Base-by-base conservation (phyloP, 2,797 vertebrate genomes). In the Syndactyla subalaris region DNA sequence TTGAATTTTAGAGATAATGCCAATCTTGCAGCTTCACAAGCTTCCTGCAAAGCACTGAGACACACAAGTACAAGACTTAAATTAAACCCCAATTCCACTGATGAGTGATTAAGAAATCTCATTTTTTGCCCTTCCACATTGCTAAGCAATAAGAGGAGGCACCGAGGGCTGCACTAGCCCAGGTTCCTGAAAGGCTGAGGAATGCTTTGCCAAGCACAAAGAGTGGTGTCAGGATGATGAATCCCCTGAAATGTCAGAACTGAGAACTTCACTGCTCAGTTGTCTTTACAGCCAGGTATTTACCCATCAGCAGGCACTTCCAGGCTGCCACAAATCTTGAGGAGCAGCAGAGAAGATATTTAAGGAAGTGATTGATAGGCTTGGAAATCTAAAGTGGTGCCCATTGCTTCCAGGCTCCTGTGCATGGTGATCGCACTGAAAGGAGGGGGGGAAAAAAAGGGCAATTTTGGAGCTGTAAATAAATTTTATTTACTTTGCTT, bases 311-410 rank as follows among this genome's bases (percentile, higher is more conserved):
- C 21, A 71, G 70, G 15, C n/a, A 62, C 54, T 54, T 79, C n/a
- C 4, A 85, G 73, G 23, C 23, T 79, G 39, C 24, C 36, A 38
- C 27, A 81, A 43, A 89, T 51, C 66, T 34, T 36, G n/a, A 55
- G 48, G 2, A 78, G 39, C 39, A 85, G 30, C 55, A 58, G 29
- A 78, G 55, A 34, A 46, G 43, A 11, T 48, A 41, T 41, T 76
- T 58, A 62, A 70, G n/a, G 15, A 34, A 29, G 12, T 29, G 30
- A 70, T 36, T 0, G 0, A 49, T 61, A 36, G 19, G 4, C 7
- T 78, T 79, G 30, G 29, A 70, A 76, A 7, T 51, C 30, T 54
- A 12, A 85, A 46, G 15, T n/a, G 14, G 22, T 2, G 1, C 17
- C 29, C 38, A 18, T 5, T 15, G 10, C 8, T 65, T 26, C 18